These are phyloP conservation scores for Clepsis dumicolana DNA, from an alignment of 2,888 invertebrate genomes.

Conservation along the genomic window DNA sequence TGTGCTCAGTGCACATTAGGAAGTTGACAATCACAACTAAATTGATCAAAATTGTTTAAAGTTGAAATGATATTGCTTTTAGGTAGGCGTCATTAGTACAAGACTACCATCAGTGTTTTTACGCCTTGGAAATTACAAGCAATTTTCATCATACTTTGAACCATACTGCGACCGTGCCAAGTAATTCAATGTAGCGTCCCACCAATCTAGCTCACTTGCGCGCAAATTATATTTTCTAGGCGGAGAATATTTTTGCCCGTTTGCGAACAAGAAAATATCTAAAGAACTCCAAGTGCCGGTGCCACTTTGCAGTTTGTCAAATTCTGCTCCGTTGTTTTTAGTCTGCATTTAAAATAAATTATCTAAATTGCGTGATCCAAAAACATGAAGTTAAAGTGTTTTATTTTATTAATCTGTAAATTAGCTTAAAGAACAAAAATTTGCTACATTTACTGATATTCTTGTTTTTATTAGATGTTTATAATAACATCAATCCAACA, in stretches of 20 bases:
- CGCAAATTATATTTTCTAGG: conserved; percentile 74
- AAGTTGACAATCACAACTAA: no score
- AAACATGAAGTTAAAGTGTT: not conserved
- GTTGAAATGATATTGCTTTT: no score
- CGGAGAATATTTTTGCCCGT: conserved; percentile 71
- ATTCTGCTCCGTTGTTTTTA: conserved; percentile 48
- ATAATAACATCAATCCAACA: not conserved
- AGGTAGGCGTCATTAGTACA: no score
- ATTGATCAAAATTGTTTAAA: no score
- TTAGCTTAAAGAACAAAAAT: no score
- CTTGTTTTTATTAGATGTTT: not conserved
- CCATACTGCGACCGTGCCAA: conserved; percentile 72
- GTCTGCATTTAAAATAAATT: conserved; percentile 12
- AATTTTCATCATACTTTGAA: conserved; percentile 55
- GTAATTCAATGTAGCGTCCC: conserved; percentile 62
- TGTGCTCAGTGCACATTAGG: no score
- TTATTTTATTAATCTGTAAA: no score
- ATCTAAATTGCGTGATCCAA: not conserved
- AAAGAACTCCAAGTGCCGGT: conserved; percentile 55
- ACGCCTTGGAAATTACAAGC: not conserved
- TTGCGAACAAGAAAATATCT: conserved; percentile 73
- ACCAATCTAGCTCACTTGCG: conserved; percentile 60
- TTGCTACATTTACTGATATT: not conserved
- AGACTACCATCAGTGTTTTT: no score
- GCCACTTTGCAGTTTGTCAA: conserved; percentile 1